A percentile compares a stretch with the other conserved stretches of the same genome.
Evolutionary conservation across 2,888 invertebrate species (phyloP).

Genomic region (Hofmannophila pseudospretella): DNA sequence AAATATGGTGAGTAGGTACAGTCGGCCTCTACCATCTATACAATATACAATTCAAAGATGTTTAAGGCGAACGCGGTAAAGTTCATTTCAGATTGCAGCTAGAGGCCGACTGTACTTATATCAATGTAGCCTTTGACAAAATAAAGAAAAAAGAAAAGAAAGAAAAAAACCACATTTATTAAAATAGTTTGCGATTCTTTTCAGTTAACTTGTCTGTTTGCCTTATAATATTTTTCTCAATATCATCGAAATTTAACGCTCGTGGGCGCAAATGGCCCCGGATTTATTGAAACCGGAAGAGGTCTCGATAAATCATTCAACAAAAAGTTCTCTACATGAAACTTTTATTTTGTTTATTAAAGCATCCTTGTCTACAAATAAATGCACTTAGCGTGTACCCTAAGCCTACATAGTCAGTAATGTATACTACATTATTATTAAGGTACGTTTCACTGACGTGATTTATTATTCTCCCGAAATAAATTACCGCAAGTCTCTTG

Average conservation of each 20-base stretch:
- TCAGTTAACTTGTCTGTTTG: constrained; percentile 15
- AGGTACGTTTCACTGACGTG: not conserved
- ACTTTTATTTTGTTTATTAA: not conserved
- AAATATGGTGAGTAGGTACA: too few species aligned
- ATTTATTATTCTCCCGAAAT: constrained; percentile 7
- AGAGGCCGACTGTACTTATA: too few species aligned
- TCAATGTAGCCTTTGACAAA: too few species aligned
- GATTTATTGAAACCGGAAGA: constrained; percentile 15
- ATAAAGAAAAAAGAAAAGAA: too few species aligned
- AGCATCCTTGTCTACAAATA: not conserved
- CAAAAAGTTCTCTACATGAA: constrained; percentile 23
- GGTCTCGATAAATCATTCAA: constrained; percentile 33
- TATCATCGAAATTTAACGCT: constrained; percentile 35
- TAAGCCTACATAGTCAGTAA: not conserved
- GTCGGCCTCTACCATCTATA: too few species aligned
- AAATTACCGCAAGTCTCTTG: constrained; percentile 6
- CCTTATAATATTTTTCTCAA: constrained; percentile 28
- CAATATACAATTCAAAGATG: too few species aligned
- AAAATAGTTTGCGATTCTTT: constrained; percentile 14
- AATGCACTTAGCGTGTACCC: not conserved
- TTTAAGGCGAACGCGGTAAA: too few species aligned
- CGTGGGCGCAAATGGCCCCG: constrained; percentile 20
- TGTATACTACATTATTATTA: too few species aligned
- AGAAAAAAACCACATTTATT: too few species aligned
- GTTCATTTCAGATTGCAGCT: too few species aligned